Percentiles rank a stretch among this genome's conserved stretches.
Evolutionary conservation across 2,113 vertebrate species (phyloP).

Genomic region (Chloropsis cyanopogon): DNA sequence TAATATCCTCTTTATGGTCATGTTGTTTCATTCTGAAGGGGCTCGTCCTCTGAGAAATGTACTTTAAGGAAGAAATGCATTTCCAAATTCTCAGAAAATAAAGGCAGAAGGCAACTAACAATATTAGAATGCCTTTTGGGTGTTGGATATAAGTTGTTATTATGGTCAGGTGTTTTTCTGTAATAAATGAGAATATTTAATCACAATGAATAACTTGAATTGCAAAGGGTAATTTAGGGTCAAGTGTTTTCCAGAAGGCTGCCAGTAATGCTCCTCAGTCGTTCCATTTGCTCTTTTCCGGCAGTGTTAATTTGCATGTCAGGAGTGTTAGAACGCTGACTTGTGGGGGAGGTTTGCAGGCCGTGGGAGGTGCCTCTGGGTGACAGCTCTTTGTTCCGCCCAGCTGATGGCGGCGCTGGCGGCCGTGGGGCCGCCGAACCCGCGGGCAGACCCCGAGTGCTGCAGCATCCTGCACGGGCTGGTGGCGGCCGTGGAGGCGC

Average conservation of each 20-base stretch:
- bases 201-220: not conserved
- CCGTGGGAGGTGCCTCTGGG: not conserved
- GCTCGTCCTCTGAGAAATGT: not conserved
- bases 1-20: not conserved
- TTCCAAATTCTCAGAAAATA: not conserved
- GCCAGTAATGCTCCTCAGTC: too few relatives aligned
- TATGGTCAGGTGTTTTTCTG: not conserved
- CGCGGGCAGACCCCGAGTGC: conserved; percentile 91
- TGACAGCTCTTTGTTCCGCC: not conserved
- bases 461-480: conserved; percentile 96
- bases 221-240: not conserved
- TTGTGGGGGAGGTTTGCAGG: not conserved
- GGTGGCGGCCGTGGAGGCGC: conserved; percentile 89
- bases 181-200: not conserved
- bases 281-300: not conserved
- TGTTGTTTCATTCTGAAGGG: not conserved
- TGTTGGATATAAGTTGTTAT: not conserved
- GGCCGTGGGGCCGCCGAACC: conserved; percentile 92
- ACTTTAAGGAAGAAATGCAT: not conserved
- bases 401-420: conserved; percentile 94
- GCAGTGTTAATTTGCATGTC: accelerated
- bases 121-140: not conserved
- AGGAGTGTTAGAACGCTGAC: accelerated
- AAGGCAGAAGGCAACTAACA: not conserved
- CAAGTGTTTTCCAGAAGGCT: not conserved